Evolutionary conservation across 2,888 invertebrate genomes (phyloP).

Genomic region (Syrista parreyssii): DNA sequence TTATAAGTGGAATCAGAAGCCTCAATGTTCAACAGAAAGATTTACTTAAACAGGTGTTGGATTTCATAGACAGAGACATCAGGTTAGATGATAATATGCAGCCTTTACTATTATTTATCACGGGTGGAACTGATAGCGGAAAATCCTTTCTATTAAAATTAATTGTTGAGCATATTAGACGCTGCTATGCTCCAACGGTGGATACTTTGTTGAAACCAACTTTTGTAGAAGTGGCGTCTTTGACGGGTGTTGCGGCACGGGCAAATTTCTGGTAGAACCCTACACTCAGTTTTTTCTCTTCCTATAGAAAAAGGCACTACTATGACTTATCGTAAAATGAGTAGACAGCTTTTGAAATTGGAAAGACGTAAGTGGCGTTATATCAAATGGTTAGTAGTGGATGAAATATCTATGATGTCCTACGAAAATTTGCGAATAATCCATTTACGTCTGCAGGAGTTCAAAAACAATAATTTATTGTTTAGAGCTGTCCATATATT

Average conservation of each 20-base stretch:
- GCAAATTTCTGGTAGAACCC: conserved; percentile 25
- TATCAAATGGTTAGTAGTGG: conserved; percentile 35
- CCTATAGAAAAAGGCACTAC: conserved; percentile 30
- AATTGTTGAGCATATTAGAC: conserved; percentile 41
- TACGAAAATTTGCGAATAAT: conserved; percentile 33
- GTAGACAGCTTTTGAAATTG: conserved; percentile 26
- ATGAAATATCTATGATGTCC: conserved; percentile 45
- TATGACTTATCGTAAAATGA: conserved; percentile 24
- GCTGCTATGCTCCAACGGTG: conserved; percentile 27
- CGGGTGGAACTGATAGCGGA: conserved; percentile 35
- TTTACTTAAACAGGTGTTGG: conserved; percentile 19
- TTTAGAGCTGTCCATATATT: conserved; percentile 37
- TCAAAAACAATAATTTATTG: conserved; percentile 27
- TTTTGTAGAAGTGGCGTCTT: conserved; percentile 36
- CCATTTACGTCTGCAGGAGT: conserved; percentile 26
- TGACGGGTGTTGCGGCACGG: conserved; percentile 50
- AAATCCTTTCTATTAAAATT: conserved; percentile 43
- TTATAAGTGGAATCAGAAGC: conserved; percentile 10
- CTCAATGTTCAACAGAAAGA: conserved; percentile 27
- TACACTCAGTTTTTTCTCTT: conserved; percentile 26
- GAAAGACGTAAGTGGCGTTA: conserved; percentile 34
- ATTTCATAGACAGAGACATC: conserved; percentile 17
- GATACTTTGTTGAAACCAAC: conserved; percentile 18
- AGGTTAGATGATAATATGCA: background rate
- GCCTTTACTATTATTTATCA: conserved; percentile 42